Conservation (phyloP, 2,888 invertebrate species). For the Hetaerina titia region DNA sequence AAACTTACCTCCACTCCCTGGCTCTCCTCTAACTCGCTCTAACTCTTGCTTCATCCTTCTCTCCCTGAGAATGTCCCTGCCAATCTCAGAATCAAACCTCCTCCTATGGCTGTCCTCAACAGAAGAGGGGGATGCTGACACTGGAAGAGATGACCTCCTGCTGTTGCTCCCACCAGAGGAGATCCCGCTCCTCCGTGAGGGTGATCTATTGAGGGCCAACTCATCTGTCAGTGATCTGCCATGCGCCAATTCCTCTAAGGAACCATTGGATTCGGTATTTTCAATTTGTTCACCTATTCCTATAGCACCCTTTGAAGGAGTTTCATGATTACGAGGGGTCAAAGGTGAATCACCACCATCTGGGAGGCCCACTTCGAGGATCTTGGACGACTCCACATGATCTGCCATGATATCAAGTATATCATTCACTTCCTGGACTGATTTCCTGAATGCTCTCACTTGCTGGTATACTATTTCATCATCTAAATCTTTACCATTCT, state of each 20-base stretch:
- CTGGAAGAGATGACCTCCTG: slow-evolving; percentile 42
- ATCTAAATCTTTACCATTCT: slow-evolving; percentile 74
- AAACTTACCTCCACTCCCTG: slow-evolving; percentile 46
- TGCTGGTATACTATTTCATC: slow-evolving; percentile 82
- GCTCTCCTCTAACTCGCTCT: slow-evolving; percentile 72
- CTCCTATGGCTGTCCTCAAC: slow-evolving; percentile 72
- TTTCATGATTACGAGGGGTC: neutral
- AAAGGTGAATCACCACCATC: neutral
- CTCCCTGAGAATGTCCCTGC: slow-evolving; percentile 77
- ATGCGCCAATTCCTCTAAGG: neutral
- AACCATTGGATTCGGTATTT: neutral
- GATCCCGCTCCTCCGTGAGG: slow-evolving; percentile 46
- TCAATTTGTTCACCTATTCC: neutral
- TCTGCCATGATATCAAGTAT: slow-evolving; percentile 76
- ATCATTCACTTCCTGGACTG: slow-evolving; percentile 87
- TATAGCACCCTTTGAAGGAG: neutral
- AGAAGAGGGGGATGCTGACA: slow-evolving; percentile 68
- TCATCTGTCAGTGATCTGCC: slow-evolving; percentile 18
- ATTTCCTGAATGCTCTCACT: slow-evolving; percentile 87
- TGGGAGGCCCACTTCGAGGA: neutral
- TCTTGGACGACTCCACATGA: neutral
- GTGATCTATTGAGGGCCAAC: slow-evolving; percentile 11
- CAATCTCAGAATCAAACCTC: slow-evolving; percentile 78
- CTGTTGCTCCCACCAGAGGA: slow-evolving; percentile 37
- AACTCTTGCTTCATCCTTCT: slow-evolving; percentile 77